Percentiles rank a stretch among this genome's conserved stretches.
These are phyloP conservation scores for Hypomecis atomaria DNA, from an alignment of 2,888 invertebrate species.

Conservation along the genomic window DNA sequence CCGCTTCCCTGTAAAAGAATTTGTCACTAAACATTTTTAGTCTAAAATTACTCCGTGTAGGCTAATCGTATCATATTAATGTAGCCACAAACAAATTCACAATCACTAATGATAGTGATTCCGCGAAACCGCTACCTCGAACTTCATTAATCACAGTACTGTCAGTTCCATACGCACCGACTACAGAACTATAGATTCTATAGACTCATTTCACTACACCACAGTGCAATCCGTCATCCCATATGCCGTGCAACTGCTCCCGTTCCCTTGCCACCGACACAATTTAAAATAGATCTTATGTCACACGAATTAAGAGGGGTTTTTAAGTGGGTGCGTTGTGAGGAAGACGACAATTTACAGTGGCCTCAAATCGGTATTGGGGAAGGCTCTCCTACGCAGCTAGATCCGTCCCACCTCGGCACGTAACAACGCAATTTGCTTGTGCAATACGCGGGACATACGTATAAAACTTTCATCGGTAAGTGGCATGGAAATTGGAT, in stretches of 20 bases:
- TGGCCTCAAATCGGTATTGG: constrained; percentile 82
- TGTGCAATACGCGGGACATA: constrained; percentile 47
- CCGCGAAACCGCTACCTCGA: constrained; percentile 18
- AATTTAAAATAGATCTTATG: constrained; percentile 65
- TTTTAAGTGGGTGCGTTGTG: constrained; percentile 61
- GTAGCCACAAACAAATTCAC: background rate
- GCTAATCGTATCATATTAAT: background rate
- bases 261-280: constrained; percentile 59
- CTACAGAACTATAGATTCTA: constrained; percentile 36
- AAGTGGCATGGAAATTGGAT: constrained; percentile 27
- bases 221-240: constrained; percentile 64
- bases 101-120: constrained; percentile 18
- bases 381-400: constrained; percentile 75
- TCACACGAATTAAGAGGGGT: constrained; percentile 65
- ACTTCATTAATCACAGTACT: constrained; percentile 33
- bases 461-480: constrained; percentile 22
- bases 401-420: constrained; percentile 66
- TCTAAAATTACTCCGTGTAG: too few species aligned
- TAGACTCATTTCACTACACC: constrained; percentile 11
- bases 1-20: too few species aligned
- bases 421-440: constrained; percentile 55
- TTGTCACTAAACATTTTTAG: too few species aligned
- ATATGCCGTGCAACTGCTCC: constrained; percentile 59
- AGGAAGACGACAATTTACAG: constrained; percentile 81
- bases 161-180: constrained; percentile 16